Conservation (phyloP, 2,888 invertebrate genomes). For the Drosophila dives region DNA sequence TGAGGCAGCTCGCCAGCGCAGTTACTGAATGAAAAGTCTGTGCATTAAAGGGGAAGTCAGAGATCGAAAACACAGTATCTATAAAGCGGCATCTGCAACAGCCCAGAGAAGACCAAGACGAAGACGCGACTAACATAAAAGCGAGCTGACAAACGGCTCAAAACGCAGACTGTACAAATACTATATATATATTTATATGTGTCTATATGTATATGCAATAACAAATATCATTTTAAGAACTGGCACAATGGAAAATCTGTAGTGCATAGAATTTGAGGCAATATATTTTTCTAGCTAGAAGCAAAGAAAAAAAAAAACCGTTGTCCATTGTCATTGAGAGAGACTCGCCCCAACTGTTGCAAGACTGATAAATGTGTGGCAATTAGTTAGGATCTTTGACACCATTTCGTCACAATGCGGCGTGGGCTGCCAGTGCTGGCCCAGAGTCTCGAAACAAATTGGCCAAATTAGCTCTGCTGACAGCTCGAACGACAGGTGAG, state of each 20-base stretch:
- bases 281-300: slow-evolving; percentile 50
- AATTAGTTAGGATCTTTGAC: slow-evolving; percentile 73
- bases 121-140: slow-evolving; percentile 24
- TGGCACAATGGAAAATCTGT: slow-evolving; percentile 56
- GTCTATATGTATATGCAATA: slow-evolving; percentile 11
- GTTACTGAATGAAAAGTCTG: slow-evolving; percentile 69
- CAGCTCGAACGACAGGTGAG: slow-evolving; percentile 62
- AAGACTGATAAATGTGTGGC: slow-evolving; percentile 75
- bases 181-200: slow-evolving; percentile 3
- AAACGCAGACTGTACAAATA: slow-evolving; percentile 20
- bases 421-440: slow-evolving; percentile 4
- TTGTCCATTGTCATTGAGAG: slow-evolving; percentile 11
- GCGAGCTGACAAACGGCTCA: slow-evolving; percentile 7
- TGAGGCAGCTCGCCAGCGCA: slow-evolving; percentile 1
- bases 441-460: slow-evolving; percentile 54
- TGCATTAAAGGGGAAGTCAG: slow-evolving; percentile 58
- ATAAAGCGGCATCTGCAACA: slow-evolving; percentile 55
- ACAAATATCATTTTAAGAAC: slow-evolving; percentile 48
- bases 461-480: slow-evolving; percentile 60
- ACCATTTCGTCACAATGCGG: slow-evolving; percentile 70
- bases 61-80: slow-evolving; percentile 52
- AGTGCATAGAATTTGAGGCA: slow-evolving; percentile 58
- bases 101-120: slow-evolving; percentile 8
- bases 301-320: neutral
- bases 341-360: slow-evolving; percentile 41